Base-by-base conservation (phyloP, 2,888 invertebrate genomes). In the Troides aeacus region DNA sequence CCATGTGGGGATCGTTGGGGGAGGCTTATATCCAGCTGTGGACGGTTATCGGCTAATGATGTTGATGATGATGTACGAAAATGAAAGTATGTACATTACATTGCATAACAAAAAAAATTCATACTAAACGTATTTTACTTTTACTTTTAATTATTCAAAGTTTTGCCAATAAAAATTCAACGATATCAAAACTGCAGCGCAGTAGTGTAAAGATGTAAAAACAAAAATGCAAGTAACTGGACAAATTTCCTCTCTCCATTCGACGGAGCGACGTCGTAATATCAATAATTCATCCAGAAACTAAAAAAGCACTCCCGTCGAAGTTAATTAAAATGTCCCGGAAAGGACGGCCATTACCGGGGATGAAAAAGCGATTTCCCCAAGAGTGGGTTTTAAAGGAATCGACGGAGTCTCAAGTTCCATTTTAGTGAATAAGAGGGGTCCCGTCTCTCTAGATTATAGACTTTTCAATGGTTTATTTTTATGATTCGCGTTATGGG, bases 281-380 rank as follows among this genome's bases (percentile, higher is more conserved):
- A 84, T 83, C 81, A 86, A 86, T 87, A 86, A 86, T 87, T 88
- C 83, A 86, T 82, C 75, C 74, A 71, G 77, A 81, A 89, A 87
- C 86, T 88, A 86, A 88, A 89, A 85, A 86, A 82, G 80, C 83
- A 79, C 81, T 84, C 76, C 75, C 77, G 77, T 80, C 76, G 80
- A 79, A 87, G 88, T 89, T 90, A 90, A 92, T 92, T 92, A 90
- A 91, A 91, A 90, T 82, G 88, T 90, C 85, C 84, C 87, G 83
- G 83, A 83, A 85, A 83, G 83, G 83, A 79, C 80, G 81, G 79
- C 86, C 88, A 88, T 91, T 90, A 90, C 85, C 81, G 79, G 81
- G 88, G 86, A 90, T 91, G 90, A 91, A 91, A 90, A 90, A 90
- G 89, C 90, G 88, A 90, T 91, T 92, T 89, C 86, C 84, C 85